Percentiles rank a stretch among this genome's conserved stretches.
Evolutionary conservation across 2,888 invertebrate species (phyloP).

Genomic region (Mythimna pallens): DNA sequence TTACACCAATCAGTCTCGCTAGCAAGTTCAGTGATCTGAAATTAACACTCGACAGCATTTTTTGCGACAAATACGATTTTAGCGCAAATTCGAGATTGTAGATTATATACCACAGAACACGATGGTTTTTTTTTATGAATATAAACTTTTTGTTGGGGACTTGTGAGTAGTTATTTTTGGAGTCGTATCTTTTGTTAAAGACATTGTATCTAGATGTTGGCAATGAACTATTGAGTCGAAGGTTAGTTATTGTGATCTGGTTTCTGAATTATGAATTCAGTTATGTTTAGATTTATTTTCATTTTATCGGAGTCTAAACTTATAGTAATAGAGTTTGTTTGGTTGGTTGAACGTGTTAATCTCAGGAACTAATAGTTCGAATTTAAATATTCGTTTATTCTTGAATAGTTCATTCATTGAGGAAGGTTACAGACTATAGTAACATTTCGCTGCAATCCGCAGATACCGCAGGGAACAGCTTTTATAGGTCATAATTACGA

Average conservation of each 20-base stretch:
- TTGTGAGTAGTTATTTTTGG: background rate
- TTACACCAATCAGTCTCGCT: conserved; percentile 64
- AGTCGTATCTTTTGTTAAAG: conserved; percentile 21
- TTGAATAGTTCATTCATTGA: too few species aligned
- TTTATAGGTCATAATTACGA: too few species aligned
- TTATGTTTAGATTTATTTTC: background rate
- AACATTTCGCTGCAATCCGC: too few species aligned
- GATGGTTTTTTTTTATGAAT: conserved; percentile 13
- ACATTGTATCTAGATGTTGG: conserved; percentile 19
- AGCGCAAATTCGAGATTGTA: conserved; percentile 56
- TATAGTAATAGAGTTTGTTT: too few species aligned
- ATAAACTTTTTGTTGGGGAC: conserved; percentile 41
- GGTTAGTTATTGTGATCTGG: conserved; percentile 10
- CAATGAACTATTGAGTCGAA: conserved; percentile 32
- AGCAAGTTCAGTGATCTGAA: conserved; percentile 62
- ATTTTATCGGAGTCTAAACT: background rate
- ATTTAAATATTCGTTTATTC: too few species aligned
- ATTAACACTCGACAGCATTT: conserved; percentile 51
- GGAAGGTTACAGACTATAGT: too few species aligned
- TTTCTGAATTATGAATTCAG: background rate
- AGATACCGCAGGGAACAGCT: too few species aligned
- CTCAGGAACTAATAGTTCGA: too few species aligned
- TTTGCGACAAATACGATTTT: conserved; percentile 48
- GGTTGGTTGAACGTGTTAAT: too few species aligned
- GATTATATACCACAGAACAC: conserved; percentile 46